phyloP scores from a whole-genome alignment of 1,140 invertebrate genomes.

The Chironomus tepperi region DNA sequence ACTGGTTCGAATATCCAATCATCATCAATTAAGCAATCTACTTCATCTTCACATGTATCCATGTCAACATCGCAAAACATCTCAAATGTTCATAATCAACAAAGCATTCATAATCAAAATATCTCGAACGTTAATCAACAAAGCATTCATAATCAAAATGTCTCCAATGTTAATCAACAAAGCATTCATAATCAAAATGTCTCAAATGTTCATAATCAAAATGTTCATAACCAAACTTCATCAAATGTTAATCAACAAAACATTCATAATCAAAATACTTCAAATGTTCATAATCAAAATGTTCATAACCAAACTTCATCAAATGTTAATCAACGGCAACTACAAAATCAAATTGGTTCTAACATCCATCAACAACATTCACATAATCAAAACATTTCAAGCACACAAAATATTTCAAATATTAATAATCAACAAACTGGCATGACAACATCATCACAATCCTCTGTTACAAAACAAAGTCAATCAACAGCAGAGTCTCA shows the following conservation, averaged over 20 bases:
- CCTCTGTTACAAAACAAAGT: neutral
- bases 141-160: neutral
- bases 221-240: neutral
- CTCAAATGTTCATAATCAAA: neutral
- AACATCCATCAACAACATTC: neutral
- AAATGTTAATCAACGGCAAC: no score
- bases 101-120: no score
- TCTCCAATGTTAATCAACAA: neutral
- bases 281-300: neutral
- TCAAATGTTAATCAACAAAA: neutral
- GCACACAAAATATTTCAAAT: neutral
- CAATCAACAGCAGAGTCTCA: constrained; percentile 19
- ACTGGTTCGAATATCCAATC: neutral
- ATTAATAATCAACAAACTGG: neutral
- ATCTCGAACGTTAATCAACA: neutral
- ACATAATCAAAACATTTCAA: neutral
- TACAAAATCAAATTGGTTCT: no score
- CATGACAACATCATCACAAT: neutral
- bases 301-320: neutral
- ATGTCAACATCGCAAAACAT: no score
- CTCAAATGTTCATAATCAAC: no score
- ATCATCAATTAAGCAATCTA: neutral
- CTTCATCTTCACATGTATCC: no score
- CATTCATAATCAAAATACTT: no score
- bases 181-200: no score